A percentile compares a stretch with the other conserved stretches of the same genome.
These are phyloP conservation scores for Monopterus albus DNA, from an alignment of 2,113 vertebrate species.

Conservation along the genomic window DNA sequence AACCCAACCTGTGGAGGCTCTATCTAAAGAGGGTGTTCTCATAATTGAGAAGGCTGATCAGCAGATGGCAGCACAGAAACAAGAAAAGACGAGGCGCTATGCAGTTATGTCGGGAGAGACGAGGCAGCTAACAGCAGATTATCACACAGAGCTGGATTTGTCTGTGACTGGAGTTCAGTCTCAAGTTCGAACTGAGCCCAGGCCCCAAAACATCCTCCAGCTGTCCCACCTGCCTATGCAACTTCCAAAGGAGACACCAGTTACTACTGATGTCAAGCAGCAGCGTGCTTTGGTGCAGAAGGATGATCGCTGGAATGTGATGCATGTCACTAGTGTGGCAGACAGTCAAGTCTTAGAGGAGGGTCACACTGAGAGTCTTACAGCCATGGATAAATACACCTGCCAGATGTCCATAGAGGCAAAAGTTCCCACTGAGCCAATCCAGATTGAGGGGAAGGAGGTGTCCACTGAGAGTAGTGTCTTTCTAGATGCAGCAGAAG, in stretches of 20 bases:
- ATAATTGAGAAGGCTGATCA: constrained; percentile 72
- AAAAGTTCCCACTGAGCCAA: constrained; percentile 77
- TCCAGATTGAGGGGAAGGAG: constrained; percentile 76
- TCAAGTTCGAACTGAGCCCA: constrained; percentile 72
- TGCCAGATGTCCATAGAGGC: constrained; percentile 79
- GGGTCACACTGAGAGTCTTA: constrained; percentile 76
- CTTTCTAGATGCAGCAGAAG: constrained; percentile 79
- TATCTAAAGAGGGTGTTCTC: constrained; percentile 84
- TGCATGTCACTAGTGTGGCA: constrained; percentile 78
- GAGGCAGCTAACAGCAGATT: constrained; percentile 75
- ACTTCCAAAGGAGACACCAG: constrained; percentile 82
- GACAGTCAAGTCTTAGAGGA: constrained; percentile 80
- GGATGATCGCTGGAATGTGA: constrained; percentile 80
- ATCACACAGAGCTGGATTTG: constrained; percentile 73
- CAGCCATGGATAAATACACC: constrained; percentile 65
- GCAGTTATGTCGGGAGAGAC: constrained; percentile 80
- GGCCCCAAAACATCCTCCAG: constrained; percentile 74
- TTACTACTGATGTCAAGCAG: constrained; percentile 71
- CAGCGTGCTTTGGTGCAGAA: constrained; percentile 83
- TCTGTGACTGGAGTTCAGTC: constrained; percentile 71
- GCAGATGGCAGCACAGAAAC: constrained; percentile 77
- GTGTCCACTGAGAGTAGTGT: constrained; percentile 81
- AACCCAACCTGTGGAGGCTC: constrained; percentile 64
- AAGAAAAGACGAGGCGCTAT: constrained; percentile 80
- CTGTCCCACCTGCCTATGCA: constrained; percentile 78